Conservation (phyloP, 2,113 vertebrate species). For the Megalops atlanticus region DNA sequence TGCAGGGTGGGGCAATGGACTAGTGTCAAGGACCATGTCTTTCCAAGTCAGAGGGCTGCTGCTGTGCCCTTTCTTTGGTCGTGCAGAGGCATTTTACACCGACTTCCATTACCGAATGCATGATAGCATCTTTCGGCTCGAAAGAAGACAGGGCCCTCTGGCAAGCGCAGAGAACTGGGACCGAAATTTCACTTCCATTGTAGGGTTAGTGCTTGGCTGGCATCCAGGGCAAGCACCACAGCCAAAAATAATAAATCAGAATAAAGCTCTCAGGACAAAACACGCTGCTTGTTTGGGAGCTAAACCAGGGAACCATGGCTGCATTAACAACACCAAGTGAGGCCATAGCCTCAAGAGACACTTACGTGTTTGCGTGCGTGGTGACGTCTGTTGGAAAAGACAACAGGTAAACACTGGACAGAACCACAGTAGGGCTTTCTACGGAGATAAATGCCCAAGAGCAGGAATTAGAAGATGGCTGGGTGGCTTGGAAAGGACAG, state of each 20-base stretch:
- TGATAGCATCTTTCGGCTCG: slow-evolving; percentile 11
- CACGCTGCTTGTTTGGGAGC: slow-evolving; percentile 30
- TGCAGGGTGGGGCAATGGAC: no score
- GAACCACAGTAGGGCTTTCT: neutral
- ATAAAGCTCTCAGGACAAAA: slow-evolving; percentile 23
- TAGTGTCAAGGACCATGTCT: neutral
- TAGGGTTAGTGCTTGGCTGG: neutral
- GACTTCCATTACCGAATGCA: neutral
- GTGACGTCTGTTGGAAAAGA: slow-evolving; percentile 45
- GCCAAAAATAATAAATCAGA: neutral
- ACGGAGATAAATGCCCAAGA: neutral
- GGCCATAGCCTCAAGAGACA: slow-evolving; percentile 47
- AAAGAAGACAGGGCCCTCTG: neutral
- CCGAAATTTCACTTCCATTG: neutral
- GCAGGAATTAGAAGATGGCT: neutral
- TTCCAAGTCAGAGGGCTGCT: neutral
- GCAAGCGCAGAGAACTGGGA: neutral
- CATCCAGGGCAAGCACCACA: neutral
- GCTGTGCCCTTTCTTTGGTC: neutral
- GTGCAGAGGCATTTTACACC: neutral
- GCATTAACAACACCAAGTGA: neutral
- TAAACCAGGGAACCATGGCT: slow-evolving; percentile 3
- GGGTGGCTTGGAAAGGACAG: neutral
- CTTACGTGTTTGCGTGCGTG: slow-evolving; percentile 45
- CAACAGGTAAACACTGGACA: slow-evolving; percentile 3